These are phyloP conservation scores for Pantala flavescens DNA, from an alignment of 1,140 invertebrate species.

Conservation along the genomic window DNA sequence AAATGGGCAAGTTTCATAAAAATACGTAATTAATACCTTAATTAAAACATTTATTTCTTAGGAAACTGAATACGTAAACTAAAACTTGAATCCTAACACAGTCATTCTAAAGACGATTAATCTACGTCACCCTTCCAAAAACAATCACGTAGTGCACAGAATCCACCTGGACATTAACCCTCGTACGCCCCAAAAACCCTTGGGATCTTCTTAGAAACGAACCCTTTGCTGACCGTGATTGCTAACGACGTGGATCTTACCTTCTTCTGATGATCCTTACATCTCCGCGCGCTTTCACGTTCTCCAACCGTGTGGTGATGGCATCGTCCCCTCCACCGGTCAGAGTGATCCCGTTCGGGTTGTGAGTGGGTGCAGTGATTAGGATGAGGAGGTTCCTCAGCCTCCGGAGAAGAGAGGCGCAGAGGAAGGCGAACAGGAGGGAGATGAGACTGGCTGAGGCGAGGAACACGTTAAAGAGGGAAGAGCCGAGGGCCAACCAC, in stretches of 20 bases:
- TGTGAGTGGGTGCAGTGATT: neutral
- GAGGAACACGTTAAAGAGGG: slow-evolving; percentile 45
- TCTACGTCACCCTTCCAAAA: no score
- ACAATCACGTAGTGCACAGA: no score
- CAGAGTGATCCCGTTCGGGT: neutral
- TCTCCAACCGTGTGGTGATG: neutral
- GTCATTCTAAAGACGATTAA: no score
- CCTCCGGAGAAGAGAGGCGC: slow-evolving; percentile 39
- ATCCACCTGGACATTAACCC: no score
- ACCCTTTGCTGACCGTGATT: no score
- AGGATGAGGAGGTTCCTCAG: slow-evolving; percentile 33
- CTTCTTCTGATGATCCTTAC: neutral
- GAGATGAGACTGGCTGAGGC: slow-evolving; percentile 41
- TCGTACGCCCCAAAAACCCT: no score
- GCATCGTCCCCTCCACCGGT: neutral
- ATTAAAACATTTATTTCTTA: no score
- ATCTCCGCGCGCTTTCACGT: neutral
- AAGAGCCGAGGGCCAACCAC: slow-evolving; percentile 44
- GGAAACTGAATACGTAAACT: no score
- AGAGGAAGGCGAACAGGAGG: slow-evolving; percentile 41
- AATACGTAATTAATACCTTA: no score
- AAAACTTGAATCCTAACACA: no score
- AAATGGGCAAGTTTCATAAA: no score
- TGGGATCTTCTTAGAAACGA: no score
- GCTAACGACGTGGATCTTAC: neutral